Evolutionary conservation across 2,797 vertebrate species (phyloP), one percentile per base, ranked within the genome.

Genomic region (Amblyraja radiata): DNA sequence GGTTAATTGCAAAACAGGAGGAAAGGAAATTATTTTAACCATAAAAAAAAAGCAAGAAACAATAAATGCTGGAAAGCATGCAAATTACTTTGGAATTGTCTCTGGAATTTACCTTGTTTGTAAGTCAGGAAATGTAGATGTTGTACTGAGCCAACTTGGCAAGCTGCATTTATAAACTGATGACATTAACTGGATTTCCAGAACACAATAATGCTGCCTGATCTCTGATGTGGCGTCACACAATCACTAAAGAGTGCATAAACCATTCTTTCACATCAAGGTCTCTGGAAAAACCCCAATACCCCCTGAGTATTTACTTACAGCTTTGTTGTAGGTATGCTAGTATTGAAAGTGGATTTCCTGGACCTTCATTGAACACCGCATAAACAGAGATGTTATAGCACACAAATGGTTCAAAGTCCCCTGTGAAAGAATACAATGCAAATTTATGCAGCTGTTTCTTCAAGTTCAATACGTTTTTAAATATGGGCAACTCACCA

Each of bases 311-410:
- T 13, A 36, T 88, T 68, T 95, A 96, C 95, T 0, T 96, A 97
- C 97, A 0, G 93, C 91, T 94, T 95, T 97, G 95, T 94, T 94
- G 93, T 93, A 93, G n/a, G 0, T 96, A 96, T 32, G 93, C 94
- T 94, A 95, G 95, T 77, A 93, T 1, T 0, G 95, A 94, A 93
- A 39, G 93, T 0, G 96, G 96, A 93, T 94, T n/a, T 73, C 93
- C 95, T 73, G 95, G 92, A 16, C 16, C 93, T 68, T 93, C 94
- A 81, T 65, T 93, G 93, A 92, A 54, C 71, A 96, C 1, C 88
- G 97, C 96, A 93, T 97, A 96, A 63, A 97, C 95, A 0, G 95
- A 96, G 93, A 97, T 94, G 93, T 95, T 96, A 61, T 97, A 97
- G 93, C 95, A 95, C 84, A 23, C 1, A 90, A 94, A 95, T 9